Evolutionary conservation across 2,888 invertebrate species (phyloP).

Genomic region (Scelioninae gen. 2): DNA sequence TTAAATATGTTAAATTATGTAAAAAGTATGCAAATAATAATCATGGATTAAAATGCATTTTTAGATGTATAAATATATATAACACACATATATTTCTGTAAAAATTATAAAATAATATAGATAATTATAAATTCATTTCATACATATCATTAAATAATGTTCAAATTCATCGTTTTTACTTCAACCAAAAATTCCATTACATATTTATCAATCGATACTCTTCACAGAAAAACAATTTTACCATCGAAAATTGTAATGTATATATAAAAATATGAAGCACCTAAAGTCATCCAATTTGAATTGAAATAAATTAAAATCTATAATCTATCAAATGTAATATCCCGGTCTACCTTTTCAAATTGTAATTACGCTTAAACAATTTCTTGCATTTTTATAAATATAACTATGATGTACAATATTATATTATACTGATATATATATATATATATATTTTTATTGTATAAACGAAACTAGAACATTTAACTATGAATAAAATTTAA

Average conservation of each 20-base stretch:
- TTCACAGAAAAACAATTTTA: no score
- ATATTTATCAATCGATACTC: no score
- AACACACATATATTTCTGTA: neutral
- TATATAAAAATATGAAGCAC: conserved; percentile 21
- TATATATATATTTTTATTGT: conserved; percentile 42
- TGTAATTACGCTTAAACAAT: conserved; percentile 46
- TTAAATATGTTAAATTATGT: neutral
- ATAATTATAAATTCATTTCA: no score
- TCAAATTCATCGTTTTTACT: conserved; percentile 1
- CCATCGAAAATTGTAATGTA: conserved; percentile 49
- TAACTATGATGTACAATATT: conserved; percentile 31
- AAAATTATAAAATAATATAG: no score
- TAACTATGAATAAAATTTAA: no score
- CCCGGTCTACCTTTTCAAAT: conserved; percentile 35
- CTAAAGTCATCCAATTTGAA: conserved; percentile 15
- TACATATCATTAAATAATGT: neutral
- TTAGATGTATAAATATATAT: conserved; percentile 1
- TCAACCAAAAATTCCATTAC: no score
- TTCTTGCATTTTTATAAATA: conserved; percentile 49
- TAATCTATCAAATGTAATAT: conserved; percentile 30
- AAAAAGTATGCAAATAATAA: neutral
- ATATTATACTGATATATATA: conserved; percentile 29
- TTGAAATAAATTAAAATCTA: no score
- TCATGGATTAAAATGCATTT: neutral
- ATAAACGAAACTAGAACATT: conserved; percentile 32